Evolutionary conservation across 2,113 vertebrate genomes (phyloP).

Genomic region (Dipodomys ordii): DNA sequence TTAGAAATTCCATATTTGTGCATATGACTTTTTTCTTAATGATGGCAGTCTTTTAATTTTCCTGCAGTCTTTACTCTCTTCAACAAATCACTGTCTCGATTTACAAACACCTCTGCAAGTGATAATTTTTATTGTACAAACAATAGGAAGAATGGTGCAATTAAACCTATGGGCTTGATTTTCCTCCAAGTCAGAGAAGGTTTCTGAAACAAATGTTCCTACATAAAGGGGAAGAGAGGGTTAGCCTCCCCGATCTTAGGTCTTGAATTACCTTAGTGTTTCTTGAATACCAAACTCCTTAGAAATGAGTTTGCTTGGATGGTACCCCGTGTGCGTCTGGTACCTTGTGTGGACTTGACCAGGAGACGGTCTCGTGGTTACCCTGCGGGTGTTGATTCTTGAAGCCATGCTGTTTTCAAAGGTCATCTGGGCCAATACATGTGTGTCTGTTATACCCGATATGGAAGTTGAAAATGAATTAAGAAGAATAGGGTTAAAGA

Average conservation of each 20-base stretch:
- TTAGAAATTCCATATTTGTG: constrained; percentile 40
- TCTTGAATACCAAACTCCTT: not conserved
- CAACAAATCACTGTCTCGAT: constrained; percentile 42
- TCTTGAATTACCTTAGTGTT: constrained; percentile 47
- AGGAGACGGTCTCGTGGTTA: no score
- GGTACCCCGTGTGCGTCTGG: not conserved
- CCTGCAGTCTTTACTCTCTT: constrained; percentile 41
- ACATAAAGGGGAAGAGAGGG: constrained; percentile 1
- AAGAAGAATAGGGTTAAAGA: constrained; percentile 77
- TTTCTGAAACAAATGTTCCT: constrained; percentile 3
- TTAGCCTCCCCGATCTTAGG: not conserved
- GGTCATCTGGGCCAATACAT: constrained; percentile 85
- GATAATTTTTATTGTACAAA: constrained; percentile 26
- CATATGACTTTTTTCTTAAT: constrained; percentile 55
- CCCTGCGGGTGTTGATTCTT: not conserved
- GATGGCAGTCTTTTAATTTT: constrained; percentile 61
- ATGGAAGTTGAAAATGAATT: constrained; percentile 71
- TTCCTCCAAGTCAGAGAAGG: constrained; percentile 14
- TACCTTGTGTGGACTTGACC: not conserved
- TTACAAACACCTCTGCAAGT: constrained; percentile 49
- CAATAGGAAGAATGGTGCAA: constrained; percentile 21
- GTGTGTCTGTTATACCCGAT: constrained; percentile 73
- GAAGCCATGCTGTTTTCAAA: constrained; percentile 84
- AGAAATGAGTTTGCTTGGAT: constrained; percentile 12
- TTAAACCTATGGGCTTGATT: constrained; percentile 8